Evolutionary conservation across 1,140 invertebrate genomes (phyloP).

Genomic region (Portunus trituberculatus): DNA sequence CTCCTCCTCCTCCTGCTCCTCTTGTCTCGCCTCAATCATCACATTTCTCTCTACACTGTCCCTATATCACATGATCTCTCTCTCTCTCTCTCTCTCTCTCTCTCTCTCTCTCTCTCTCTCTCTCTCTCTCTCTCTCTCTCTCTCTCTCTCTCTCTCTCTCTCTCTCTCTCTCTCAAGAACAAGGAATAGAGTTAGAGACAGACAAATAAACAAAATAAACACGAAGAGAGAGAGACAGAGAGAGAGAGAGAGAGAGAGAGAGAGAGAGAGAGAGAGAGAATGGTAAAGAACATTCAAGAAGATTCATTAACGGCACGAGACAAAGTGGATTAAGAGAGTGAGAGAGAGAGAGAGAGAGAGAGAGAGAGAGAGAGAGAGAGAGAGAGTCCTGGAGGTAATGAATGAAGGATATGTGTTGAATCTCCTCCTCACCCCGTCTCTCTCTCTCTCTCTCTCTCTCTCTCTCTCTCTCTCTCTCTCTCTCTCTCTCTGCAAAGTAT

Average conservation of each 20-base stretch:
- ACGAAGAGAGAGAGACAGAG: not conserved
- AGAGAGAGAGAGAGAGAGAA: not conserved
- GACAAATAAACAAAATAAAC: too few relatives aligned
- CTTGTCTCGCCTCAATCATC: not conserved
- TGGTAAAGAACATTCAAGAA: not conserved
- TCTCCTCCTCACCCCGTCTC: too few relatives aligned
- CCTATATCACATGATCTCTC: not conserved
- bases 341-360: conserved; percentile 10
- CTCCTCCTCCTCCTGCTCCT: not conserved
- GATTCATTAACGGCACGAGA: not conserved
- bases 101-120: not conserved
- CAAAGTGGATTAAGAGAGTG: conserved; percentile 21
- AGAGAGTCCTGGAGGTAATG: not conserved
- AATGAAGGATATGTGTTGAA: not conserved
- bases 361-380: conserved; percentile 13
- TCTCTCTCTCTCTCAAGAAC: too few relatives aligned
- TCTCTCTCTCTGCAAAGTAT: not conserved
- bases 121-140: not conserved
- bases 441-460: too few relatives aligned
- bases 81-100: not conserved
- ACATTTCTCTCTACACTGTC: not conserved
- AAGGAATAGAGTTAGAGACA: too few relatives aligned
- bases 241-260: not conserved
- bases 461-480: not conserved
- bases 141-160: not conserved